Evolutionary conservation across 2,113 vertebrate species (phyloP).

Genomic region (Passer montanus): DNA sequence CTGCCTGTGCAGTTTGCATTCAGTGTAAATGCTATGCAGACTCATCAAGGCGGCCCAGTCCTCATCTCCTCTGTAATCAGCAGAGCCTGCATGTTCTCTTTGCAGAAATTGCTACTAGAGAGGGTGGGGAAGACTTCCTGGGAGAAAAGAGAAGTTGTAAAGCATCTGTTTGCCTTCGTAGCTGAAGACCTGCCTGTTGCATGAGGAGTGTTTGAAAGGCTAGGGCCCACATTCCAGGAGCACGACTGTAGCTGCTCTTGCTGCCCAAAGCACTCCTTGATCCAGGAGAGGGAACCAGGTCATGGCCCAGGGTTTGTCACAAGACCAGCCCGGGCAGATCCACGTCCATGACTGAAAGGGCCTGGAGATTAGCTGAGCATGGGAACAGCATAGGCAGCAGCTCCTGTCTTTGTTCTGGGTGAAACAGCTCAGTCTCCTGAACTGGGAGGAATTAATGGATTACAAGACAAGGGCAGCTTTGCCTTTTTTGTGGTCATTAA

Average conservation of each 20-base stretch:
- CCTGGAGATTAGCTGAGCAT: background rate
- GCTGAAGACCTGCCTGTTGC: too few species aligned
- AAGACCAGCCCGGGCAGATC: background rate
- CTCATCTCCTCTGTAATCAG: background rate
- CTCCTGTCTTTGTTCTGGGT: background rate
- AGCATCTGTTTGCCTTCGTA: accelerated
- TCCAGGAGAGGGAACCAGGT: background rate
- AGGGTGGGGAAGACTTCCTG: background rate
- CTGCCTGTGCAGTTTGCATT: background rate
- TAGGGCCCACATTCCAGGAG: accelerated
- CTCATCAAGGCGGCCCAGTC: background rate
- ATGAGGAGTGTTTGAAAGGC: background rate
- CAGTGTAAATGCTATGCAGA: background rate
- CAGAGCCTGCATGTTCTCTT: background rate
- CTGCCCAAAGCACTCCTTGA: background rate
- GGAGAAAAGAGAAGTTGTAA: background rate
- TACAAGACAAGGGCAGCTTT: background rate
- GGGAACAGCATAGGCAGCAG: background rate
- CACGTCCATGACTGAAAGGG: background rate
- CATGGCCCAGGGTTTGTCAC: background rate
- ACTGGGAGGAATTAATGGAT: background rate
- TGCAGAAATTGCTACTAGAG: background rate
- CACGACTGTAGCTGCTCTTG: background rate
- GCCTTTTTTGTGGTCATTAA: background rate
- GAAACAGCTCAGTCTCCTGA: background rate